Percentiles rank a stretch among this genome's conserved stretches.
Evolutionary conservation across 2,888 invertebrate species (phyloP).

Genomic region (Caradrina kadenii): DNA sequence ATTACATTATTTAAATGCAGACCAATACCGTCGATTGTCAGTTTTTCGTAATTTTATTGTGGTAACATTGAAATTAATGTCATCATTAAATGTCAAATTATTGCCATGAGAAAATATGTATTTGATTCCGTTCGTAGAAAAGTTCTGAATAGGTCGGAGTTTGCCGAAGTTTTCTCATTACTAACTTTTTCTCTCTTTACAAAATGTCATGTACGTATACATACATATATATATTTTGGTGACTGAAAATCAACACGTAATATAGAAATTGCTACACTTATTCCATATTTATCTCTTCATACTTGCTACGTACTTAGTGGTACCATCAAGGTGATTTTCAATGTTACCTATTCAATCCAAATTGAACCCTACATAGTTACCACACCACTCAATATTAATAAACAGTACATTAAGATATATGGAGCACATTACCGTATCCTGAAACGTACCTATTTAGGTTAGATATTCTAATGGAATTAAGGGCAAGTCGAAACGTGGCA

Average conservation of each 20-base stretch:
- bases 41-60: no score
- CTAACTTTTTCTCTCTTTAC: constrained; percentile 15
- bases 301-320: background rate
- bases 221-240: no score
- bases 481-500: constrained; percentile 11
- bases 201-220: background rate
- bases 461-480: constrained; percentile 11
- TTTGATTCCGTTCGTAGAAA: constrained; percentile 19
- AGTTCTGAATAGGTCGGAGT: constrained; percentile 8
- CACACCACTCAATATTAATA: constrained; percentile 8
- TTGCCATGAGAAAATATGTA: background rate
- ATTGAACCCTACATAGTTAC: background rate
- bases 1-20: no score
- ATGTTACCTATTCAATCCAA: background rate
- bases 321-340: background rate
- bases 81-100: background rate
- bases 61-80: no score
- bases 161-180: constrained; percentile 28
- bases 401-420: background rate
- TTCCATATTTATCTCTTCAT: no score
- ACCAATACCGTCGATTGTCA: no score
- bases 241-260: background rate
- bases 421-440: constrained; percentile 6
- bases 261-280: background rate
- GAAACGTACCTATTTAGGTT: constrained; percentile 2